A percentile compares a stretch with the other conserved stretches of the same genome.
These are phyloP conservation scores for Plutomurus gul DNA, from an alignment of 1,140 invertebrate species.

Conservation along the genomic window DNA sequence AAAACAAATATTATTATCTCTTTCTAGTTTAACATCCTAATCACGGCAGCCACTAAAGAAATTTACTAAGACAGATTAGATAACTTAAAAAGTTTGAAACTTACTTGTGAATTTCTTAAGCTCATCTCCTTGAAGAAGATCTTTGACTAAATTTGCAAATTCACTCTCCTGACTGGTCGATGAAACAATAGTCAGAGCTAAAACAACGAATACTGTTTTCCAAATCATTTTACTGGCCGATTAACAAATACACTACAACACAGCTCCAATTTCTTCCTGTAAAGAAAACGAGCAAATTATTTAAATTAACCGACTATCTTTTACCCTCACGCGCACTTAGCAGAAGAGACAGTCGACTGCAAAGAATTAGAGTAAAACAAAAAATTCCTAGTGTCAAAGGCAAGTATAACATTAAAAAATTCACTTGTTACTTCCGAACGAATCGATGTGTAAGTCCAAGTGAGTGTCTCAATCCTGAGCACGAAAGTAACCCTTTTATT, in stretches of 20 bases:
- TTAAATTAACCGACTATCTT: background rate
- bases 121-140: constrained; percentile 53
- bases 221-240: background rate
- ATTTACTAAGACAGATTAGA: too few species aligned
- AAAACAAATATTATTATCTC: background rate
- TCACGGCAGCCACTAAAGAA: too few species aligned
- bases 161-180: constrained; percentile 36
- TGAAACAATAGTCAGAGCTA: background rate
- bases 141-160: constrained; percentile 49
- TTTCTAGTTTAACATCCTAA: too few species aligned
- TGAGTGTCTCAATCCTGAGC: background rate
- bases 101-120: constrained; percentile 51
- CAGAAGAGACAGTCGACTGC: background rate
- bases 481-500: too few species aligned
- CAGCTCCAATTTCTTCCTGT: background rate
- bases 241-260: background rate
- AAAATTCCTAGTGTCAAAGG: too few species aligned
- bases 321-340: background rate
- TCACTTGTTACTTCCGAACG: background rate
- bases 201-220: background rate
- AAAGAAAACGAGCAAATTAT: background rate
- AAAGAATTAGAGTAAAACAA: background rate
- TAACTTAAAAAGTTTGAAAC: constrained; percentile 1
- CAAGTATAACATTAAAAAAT: too few species aligned
- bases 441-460: background rate